Base-by-base conservation (phyloP, 1,140 invertebrate genomes). In the Drosophila mauritiana region DNA sequence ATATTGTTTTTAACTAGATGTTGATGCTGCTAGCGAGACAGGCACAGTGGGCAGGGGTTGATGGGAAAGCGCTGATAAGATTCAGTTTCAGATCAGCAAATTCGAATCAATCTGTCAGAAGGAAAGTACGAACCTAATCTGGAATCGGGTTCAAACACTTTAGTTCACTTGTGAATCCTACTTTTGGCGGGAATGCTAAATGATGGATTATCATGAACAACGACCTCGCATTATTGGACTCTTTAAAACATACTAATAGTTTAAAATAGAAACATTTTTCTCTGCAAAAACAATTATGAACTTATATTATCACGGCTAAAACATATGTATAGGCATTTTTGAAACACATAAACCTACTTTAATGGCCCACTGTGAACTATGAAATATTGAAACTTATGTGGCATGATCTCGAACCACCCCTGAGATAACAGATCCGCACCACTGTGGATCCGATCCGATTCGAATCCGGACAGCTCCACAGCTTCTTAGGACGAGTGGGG, bases 1-100 rank as follows among this genome's bases (percentile, higher is more conserved):
- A 91, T 91, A 91, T 91, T 91, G 90, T 91, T 90, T 90, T 91
- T 91, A 91, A 91, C 86, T 91, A 91, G 90, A 91, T 91, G 90
- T 91, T 78, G 83, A 79, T 90, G 85, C 68, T 72, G 62, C 57
- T 63, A 52, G 73, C 13, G 73, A 45, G 73, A 45, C 56, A 37
- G 37, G 46, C 63, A 80, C 62, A 73, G 72, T 81, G 64, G 54
- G 0, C 22, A 43, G 37, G 25, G 27, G 39, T 6, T 10, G 27
- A 22, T 10, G 64, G 45, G 12, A 43, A 36, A 6, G 31, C 4
- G 8, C 59, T 51, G 45, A 68, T 51, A 68, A 51, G 61, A 25
- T 52, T 65, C 3, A 13, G 15, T 17, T 36, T 36, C 8, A 20
- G 31, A 52, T 52, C 31, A 36, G 49, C 49, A 20, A 36, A 0